Base-by-base conservation (phyloP, 1,140 invertebrate species). In the Lepidostoma basale region DNA sequence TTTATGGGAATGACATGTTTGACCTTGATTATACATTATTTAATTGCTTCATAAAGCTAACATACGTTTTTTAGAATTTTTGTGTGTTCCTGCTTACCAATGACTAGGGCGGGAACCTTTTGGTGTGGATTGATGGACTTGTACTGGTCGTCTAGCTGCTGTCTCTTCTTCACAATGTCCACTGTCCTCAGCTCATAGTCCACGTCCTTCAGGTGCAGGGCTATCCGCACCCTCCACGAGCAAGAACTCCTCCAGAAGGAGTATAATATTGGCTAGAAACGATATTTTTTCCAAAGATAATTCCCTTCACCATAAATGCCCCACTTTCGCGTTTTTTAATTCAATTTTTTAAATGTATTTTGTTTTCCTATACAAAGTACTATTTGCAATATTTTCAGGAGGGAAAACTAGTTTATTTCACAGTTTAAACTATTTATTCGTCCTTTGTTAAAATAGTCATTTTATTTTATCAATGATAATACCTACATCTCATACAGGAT, bases 211-310 rank as follows among this genome's bases (percentile, higher is more conserved):
- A 77, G 26, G 14, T 76, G 72, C 40, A 83, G 63, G 0, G 78
- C 79, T 3, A 79, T 79, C 4, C 81, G 75, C 3, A 82, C 81
- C 0, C 81, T 75, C 81, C 81, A 83, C 0, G 79, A 76, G 56
- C 81, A 82, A 0, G 81, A 83, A 3, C 81, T 82, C 10, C 77
- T 64, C 76, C 77, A 81, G 68, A 76, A 82, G 1, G 76, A 79
- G 59, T 83, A 79, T 2, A 83, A 68, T 16, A 81, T 75, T n/a
- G 75, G 76, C 26, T 74, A 49, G 28, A 71, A 64, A 59, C 8
- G 5, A n/a, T n/a, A n/a, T n/a, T n/a, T n/a, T n/a, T n/a, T n/a
- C n/a, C n/a, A n/a, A n/a, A n/a, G n/a, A n/a, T n/a, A n/a, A n/a
- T n/a, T n/a, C n/a, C n/a, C n/a, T n/a, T n/a, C n/a, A n/a, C n/a